These are phyloP conservation scores for Trichoplusia ni DNA, from an alignment of 1,140 invertebrate species.

Conservation along the genomic window DNA sequence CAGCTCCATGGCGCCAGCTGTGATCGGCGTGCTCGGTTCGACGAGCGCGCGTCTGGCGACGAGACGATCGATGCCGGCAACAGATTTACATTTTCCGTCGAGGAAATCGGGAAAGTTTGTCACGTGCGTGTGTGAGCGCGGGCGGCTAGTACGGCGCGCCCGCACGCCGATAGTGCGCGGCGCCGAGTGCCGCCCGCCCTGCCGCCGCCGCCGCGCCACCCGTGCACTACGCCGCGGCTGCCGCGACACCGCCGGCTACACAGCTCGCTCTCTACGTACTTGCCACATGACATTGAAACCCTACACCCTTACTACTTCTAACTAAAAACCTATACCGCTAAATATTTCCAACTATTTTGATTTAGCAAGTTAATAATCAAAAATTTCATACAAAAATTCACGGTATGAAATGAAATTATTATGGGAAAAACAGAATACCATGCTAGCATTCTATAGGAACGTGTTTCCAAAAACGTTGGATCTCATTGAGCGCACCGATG, in stretches of 20 bases:
- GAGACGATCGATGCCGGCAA: conserved; percentile 75
- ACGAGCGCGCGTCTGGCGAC: conserved; percentile 66
- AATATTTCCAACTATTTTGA: conserved; percentile 4
- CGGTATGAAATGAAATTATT: conserved; percentile 37
- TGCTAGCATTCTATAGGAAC: conserved; percentile 39
- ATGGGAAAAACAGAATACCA: conserved; percentile 42
- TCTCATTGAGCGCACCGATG: conserved; percentile 40
- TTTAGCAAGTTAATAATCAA: too few relatives aligned
- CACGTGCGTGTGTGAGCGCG: conserved; percentile 59
- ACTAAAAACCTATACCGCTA: neutral
- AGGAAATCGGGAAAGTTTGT: conserved; percentile 79
- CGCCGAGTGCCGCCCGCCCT: conserved; percentile 78
- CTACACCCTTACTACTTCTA: neutral
- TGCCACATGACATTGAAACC: conserved; percentile 26
- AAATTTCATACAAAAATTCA: neutral
- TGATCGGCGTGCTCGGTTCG: conserved; percentile 61
- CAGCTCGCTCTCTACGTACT: conserved; percentile 28
- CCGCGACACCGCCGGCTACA: conserved; percentile 21
- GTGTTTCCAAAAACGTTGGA: conserved; percentile 37
- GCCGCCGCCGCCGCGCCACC: conserved; percentile 51
- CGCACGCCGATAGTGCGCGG: conserved; percentile 75
- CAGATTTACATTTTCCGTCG: conserved; percentile 78
- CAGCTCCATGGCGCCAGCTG: conserved; percentile 73
- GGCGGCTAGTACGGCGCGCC: conserved; percentile 69
- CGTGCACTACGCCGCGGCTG: conserved; percentile 34